Evolutionary conservation across 2,888 invertebrate genomes (phyloP).

Genomic region (Stomorhina lunata): DNA sequence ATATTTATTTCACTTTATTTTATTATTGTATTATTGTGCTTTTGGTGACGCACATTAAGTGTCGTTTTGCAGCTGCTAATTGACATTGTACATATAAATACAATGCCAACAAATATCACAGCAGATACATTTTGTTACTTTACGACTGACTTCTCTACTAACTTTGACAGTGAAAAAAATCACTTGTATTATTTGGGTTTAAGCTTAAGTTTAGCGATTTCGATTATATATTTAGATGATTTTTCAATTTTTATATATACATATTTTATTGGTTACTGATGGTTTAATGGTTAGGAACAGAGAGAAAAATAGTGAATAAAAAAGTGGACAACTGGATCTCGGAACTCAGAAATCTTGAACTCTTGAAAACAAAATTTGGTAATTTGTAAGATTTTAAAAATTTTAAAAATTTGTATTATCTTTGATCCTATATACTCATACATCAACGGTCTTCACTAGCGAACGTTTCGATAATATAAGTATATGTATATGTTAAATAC

Average conservation of each 20-base stretch:
- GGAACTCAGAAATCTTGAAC: too few species aligned
- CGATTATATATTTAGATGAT: not conserved
- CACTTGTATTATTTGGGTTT: conserved; percentile 26
- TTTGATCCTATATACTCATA: too few species aligned
- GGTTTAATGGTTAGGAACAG: too few species aligned
- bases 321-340: too few species aligned
- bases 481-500: too few species aligned
- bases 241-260: conserved; percentile 19
- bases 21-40: conserved; percentile 53
- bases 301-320: too few species aligned
- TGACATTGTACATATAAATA: conserved; percentile 79
- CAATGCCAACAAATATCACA: conserved; percentile 67
- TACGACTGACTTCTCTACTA: conserved; percentile 63
- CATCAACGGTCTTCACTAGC: too few species aligned
- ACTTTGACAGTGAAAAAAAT: conserved; percentile 61
- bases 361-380: too few species aligned
- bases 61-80: conserved; percentile 80
- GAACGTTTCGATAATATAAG: too few species aligned
- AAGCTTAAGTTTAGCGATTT: not conserved
- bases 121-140: conserved; percentile 49
- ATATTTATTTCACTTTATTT: conserved; percentile 34
- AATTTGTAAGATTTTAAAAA: too few species aligned
- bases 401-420: too few species aligned
- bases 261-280: too few species aligned
- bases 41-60: conserved; percentile 75